Evolutionary conservation across 2,888 invertebrate genomes (phyloP), one percentile per base, ranked within the genome.

Genomic region (Andrena dorsata): DNA sequence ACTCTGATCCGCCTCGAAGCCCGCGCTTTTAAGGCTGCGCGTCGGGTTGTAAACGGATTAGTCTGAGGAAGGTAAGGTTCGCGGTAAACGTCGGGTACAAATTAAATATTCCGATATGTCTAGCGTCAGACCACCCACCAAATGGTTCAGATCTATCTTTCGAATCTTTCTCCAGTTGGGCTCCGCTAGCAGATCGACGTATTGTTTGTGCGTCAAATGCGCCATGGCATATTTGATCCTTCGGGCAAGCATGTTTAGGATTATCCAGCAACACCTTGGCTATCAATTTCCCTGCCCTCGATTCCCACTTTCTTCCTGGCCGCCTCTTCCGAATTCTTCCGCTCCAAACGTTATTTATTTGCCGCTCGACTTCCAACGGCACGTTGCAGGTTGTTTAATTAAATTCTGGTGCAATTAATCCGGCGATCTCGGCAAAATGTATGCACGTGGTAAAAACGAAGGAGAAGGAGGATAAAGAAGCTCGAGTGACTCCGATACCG

Each of bases 181-280:
- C 47, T 80, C 87, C 2, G 92, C 91, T 16, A 92, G 81, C 53
- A 89, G 60, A 28, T 89, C 83, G 68, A 80, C 88, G 81, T 92
- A 86, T 74, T 90, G 85, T 53, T 88, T 80, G 26, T 63, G 86
- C 68, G 92, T 90, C 65, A 92, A 88, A 86, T 92, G 92, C 82
- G 86, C 88, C 86, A 89, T 88, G 35, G 91, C 91, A 80, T 92
- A 92, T 88, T 89, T 92, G 75, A 92, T 85, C 85, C 90, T 91
- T 71, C 85, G 89, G 49, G 88, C 88, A 66, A 86, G 74, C 91
- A 90, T 92, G 75, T 80, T 86, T 51, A 69, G 80, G 60, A 80
- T 68, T 76, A 71, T 70, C 26, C 8, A 65, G 26, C 41, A 0
- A 16, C 2, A 26, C 20, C 23, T 49, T 23, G 47, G 0, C 1